phyloP scores from a whole-genome alignment of 2,797 vertebrate genomes.

The Capromys pilorides region DNA sequence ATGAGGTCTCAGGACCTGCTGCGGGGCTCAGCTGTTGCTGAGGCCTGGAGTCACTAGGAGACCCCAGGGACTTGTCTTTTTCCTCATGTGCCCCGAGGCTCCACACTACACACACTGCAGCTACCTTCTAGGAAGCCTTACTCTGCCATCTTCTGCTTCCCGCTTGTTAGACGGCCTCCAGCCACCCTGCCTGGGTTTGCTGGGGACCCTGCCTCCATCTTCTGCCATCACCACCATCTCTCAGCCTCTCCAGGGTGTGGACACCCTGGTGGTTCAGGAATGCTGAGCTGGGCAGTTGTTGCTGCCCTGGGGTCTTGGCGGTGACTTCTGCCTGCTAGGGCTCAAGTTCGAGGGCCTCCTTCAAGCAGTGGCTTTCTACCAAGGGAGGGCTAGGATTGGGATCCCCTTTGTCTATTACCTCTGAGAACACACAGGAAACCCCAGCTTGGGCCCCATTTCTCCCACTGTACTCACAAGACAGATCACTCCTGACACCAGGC shows the following conservation, averaged over 20 bases:
- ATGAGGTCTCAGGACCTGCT: neutral
- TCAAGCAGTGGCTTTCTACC: neutral
- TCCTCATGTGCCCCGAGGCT: neutral
- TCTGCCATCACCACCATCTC: neutral
- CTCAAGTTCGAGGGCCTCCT: neutral
- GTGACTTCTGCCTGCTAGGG: neutral
- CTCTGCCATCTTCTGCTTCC: neutral
- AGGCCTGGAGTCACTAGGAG: neutral
- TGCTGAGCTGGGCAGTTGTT: too few species aligned
- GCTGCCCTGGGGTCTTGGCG: neutral
- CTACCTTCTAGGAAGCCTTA: neutral
- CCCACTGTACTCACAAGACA: neutral
- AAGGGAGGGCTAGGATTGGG: neutral
- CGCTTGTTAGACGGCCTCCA: neutral
- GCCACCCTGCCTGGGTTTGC: neutral
- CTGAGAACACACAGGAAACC: neutral
- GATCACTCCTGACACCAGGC: too few species aligned
- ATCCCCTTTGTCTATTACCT: neutral
- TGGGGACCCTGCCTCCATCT: neutral
- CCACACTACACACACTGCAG: rapidly evolving
- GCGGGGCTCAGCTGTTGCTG: neutral
- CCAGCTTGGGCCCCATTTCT: neutral
- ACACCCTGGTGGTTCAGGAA: neutral
- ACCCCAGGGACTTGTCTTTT: neutral
- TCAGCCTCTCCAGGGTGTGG: neutral